Evolutionary conservation across 1,140 invertebrate genomes (phyloP).

Genomic region (Drosophila hydei): DNA sequence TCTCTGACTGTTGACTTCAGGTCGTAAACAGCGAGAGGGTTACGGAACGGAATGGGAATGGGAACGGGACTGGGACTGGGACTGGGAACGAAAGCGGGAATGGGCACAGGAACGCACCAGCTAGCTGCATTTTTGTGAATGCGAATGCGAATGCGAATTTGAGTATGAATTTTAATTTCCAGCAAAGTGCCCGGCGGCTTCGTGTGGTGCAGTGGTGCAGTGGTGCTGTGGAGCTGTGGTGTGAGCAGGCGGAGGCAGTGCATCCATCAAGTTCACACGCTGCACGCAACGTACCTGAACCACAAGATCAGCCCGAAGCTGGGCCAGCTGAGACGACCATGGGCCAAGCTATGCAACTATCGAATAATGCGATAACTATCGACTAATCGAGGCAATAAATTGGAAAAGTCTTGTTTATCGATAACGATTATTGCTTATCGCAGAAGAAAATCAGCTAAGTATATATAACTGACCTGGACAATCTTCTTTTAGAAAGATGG

Average conservation of each 20-base stretch:
- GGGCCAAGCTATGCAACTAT: conserved; percentile 6
- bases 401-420: too few relatives aligned
- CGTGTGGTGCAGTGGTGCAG: conserved; percentile 5
- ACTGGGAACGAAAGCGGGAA: neutral
- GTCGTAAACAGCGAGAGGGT: neutral
- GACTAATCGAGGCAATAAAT: too few relatives aligned
- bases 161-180: conserved; percentile 65
- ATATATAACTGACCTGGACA: too few relatives aligned
- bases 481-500: too few relatives aligned
- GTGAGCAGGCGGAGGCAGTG: conserved; percentile 58
- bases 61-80: neutral
- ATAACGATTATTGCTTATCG: too few relatives aligned
- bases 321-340: conserved; percentile 9
- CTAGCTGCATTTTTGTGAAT: conserved; percentile 19
- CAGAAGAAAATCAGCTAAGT: too few relatives aligned
- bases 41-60: neutral
- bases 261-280: conserved; percentile 80
- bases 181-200: conserved; percentile 53
- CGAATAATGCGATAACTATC: conserved; percentile 13
- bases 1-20: neutral
- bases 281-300: conserved; percentile 46
- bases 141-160: conserved; percentile 10
- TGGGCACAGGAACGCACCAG: neutral
- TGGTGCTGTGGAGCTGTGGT: conserved; percentile 1
- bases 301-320: conserved; percentile 4